Evolutionary conservation across 2,113 vertebrate genomes (phyloP).

Genomic region (Brienomyrus longianalis): DNA sequence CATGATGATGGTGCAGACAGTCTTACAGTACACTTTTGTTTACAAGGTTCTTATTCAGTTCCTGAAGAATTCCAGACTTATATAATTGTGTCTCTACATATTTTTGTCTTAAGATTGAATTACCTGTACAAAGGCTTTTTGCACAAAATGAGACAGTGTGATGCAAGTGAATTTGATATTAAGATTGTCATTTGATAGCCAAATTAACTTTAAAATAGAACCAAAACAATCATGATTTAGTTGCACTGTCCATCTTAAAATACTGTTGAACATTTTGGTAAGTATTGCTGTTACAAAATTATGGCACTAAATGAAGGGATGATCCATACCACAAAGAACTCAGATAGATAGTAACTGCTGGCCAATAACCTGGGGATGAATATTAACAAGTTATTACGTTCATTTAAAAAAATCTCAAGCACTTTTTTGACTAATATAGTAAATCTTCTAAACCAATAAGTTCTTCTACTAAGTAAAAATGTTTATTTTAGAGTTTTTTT

Average conservation of each 20-base stretch:
- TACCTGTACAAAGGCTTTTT: not conserved
- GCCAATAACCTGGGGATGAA: not conserved
- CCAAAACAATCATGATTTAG: not conserved
- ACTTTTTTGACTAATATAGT: not conserved
- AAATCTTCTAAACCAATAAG: not conserved
- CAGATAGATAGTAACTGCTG: not conserved
- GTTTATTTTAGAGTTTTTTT: not conserved
- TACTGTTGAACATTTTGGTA: not conserved
- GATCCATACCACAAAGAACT: not conserved
- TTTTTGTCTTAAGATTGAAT: not conserved
- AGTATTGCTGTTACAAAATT: not conserved
- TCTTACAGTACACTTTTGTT: slow-evolving; percentile 89
- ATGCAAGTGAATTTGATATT: not conserved
- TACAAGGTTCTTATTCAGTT: slow-evolving; percentile 93
- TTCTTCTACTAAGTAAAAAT: not conserved
- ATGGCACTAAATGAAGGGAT: not conserved
- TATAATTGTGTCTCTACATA: slow-evolving; percentile 53
- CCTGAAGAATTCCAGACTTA: slow-evolving; percentile 88
- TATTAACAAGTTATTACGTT: not conserved
- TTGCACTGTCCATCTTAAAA: not conserved
- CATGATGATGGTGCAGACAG: slow-evolving; percentile 95
- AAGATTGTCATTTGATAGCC: not conserved
- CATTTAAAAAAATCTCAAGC: not conserved
- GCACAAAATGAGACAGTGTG: not conserved
- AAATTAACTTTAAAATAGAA: not conserved